Percentiles rank a stretch among this genome's conserved stretches.
These are phyloP conservation scores for Haemorhous mexicanus DNA, from an alignment of 2,113 vertebrate species.

Conservation along the genomic window DNA sequence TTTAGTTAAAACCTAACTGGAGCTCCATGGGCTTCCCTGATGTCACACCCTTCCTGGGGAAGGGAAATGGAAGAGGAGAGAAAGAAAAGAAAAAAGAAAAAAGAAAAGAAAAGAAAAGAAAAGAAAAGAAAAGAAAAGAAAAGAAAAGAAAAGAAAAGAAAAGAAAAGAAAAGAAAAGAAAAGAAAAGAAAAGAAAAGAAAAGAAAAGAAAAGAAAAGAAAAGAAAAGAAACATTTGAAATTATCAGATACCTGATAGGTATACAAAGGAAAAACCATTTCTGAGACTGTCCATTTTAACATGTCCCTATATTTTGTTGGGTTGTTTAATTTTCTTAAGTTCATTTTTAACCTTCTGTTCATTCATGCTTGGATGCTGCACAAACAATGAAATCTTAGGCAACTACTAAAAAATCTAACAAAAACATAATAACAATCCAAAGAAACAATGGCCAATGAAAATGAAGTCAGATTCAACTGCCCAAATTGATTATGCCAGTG, in stretches of 20 bases:
- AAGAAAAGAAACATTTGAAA: not conserved
- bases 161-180: fast-evolving
- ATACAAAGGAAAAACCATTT: not conserved
- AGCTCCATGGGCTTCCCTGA: not conserved
- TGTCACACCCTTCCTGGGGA: not conserved
- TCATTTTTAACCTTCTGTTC: not conserved
- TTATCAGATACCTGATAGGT: not conserved
- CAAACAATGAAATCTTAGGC: not conserved
- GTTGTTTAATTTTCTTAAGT: not conserved
- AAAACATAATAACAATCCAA: not conserved
- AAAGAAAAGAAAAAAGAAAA: fast-evolving
- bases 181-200: fast-evolving
- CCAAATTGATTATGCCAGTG: not conserved
- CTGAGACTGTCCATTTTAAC: not conserved
- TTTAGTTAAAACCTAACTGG: not conserved
- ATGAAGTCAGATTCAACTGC: not conserved
- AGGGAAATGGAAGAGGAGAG: fast-evolving
- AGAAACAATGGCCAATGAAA: conserved; percentile 4
- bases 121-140: fast-evolving
- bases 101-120: fast-evolving
- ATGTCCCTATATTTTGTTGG: not conserved
- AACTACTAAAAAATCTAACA: not conserved
- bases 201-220: no score
- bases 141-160: no score
- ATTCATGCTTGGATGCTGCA: not conserved